Evolutionary conservation across 2,888 invertebrate species (phyloP).

Genomic region (Venustoraphidia nigricollis): DNA sequence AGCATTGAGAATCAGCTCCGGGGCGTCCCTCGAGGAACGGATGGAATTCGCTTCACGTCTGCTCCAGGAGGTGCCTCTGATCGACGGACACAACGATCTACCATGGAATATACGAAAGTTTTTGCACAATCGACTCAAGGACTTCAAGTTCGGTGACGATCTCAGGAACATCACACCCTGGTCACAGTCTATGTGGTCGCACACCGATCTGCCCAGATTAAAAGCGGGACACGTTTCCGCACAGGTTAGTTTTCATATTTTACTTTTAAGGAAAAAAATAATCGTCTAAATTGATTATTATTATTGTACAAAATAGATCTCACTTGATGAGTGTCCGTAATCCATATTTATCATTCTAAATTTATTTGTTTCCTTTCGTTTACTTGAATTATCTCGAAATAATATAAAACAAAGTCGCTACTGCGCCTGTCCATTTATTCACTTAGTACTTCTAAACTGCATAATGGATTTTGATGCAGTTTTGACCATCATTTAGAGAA

Average conservation of each 20-base stretch:
- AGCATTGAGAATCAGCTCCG: conserved; percentile 60
- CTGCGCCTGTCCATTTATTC: no score
- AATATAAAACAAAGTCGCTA: no score
- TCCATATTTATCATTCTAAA: no score
- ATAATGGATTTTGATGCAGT: no score
- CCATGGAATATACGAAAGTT: conserved; percentile 87
- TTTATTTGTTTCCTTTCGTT: no score
- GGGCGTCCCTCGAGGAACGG: conserved; percentile 61
- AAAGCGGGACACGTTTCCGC: conserved; percentile 61
- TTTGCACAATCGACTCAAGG: conserved; percentile 73
- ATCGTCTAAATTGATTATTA: no score
- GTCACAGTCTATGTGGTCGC: conserved; percentile 60
- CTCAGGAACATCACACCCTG: conserved; percentile 52
- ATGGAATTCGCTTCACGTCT: conserved; percentile 57
- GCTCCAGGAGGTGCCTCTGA: conserved; percentile 60
- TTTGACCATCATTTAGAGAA: no score
- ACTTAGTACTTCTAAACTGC: no score
- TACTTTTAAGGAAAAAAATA: no score
- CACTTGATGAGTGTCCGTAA: no score
- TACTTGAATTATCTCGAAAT: no score
- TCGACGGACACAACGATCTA: conserved; percentile 80
- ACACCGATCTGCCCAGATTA: conserved; percentile 61
- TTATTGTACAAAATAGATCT: no score
- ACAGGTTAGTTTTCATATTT: conserved; percentile 38
- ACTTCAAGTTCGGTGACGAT: conserved; percentile 59